These are phyloP conservation scores for Platyrinchus mystaceus DNA, from an alignment of 2,797 vertebrate species.

Conservation along the genomic window DNA sequence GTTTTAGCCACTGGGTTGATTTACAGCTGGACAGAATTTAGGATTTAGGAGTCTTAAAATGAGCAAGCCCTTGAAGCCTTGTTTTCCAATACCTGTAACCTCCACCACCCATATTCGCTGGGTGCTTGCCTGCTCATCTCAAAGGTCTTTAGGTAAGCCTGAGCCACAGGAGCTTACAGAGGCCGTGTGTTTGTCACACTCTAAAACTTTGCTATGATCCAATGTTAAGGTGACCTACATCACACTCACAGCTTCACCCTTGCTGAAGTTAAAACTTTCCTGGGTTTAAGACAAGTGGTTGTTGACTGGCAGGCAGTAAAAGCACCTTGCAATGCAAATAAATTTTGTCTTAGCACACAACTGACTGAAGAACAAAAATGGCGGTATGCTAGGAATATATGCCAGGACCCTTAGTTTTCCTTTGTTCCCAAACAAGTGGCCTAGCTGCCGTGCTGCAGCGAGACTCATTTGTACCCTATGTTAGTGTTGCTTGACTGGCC, in stretches of 20 bases:
- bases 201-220: neutral
- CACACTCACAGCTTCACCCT: neutral
- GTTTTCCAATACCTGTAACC: neutral
- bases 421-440: neutral
- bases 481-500: neutral
- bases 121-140: neutral
- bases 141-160: neutral
- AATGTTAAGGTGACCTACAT: neutral
- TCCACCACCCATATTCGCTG: rapidly evolving
- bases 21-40: neutral
- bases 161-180: neutral
- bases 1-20: neutral
- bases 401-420: neutral
- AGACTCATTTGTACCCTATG: neutral
- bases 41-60: neutral
- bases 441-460: neutral
- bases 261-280: neutral
- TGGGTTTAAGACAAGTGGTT: neutral
- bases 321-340: neutral
- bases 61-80: neutral
- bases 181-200: neutral
- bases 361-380: neutral
- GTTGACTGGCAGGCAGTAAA: neutral
- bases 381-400: rapidly evolving
- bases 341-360: neutral